Percentiles rank a stretch among this genome's conserved stretches.
phyloP scores from a whole-genome alignment of 2,113 vertebrate genomes.

The Peucedramus taeniatus region DNA sequence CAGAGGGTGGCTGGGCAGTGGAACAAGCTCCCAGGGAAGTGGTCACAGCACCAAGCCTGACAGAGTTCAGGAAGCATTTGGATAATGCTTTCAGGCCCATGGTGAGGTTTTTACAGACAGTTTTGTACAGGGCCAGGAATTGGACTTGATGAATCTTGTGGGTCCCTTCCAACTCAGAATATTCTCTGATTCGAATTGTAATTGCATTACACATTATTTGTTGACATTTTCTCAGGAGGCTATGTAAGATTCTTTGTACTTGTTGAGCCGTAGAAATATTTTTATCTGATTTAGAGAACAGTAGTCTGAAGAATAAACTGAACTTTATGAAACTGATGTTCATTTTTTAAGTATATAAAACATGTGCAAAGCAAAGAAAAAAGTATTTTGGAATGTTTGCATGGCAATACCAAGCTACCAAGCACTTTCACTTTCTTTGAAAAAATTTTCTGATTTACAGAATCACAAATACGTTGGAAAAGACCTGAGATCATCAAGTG shows the following conservation, averaged over 20 bases:
- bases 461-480: background rate
- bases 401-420: background rate
- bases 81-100: background rate
- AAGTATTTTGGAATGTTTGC: background rate
- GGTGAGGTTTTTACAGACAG: background rate
- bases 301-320: background rate
- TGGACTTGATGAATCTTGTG: background rate
- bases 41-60: background rate
- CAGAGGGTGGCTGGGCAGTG: rapidly evolving
- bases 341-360: background rate
- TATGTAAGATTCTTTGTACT: background rate
- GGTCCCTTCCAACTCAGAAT: background rate
- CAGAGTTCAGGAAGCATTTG: background rate
- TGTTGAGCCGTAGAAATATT: background rate
- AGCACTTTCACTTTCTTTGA: background rate
- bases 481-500: background rate
- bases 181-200: background rate
- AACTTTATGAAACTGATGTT: background rate
- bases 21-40: background rate
- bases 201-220: background rate
- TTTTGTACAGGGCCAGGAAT: background rate
- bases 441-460: background rate
- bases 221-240: background rate
- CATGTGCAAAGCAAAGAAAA: background rate
- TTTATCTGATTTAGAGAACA: background rate